Base-by-base conservation (phyloP, 2,113 vertebrate species). In the Pelecanoides urinatrix region DNA sequence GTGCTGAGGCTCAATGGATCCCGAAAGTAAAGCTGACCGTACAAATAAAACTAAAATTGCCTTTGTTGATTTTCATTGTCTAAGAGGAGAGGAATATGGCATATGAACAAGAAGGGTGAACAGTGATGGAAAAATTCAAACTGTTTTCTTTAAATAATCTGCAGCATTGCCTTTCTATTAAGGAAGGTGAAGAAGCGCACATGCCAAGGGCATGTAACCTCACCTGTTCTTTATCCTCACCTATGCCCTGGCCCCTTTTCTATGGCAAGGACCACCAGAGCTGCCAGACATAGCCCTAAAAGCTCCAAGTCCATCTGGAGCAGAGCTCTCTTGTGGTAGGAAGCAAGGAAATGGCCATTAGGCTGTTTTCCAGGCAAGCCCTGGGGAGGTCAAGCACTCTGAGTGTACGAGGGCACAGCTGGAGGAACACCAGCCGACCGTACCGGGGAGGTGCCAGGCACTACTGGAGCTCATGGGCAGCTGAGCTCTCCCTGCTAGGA, bases 11-110 rank as follows among this genome's bases (percentile, higher is more conserved):
- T 89, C 77, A 76, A 3, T 76, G n/a, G 62, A 90, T 82, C 62
- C 58, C 70, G 73, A 82, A 76, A 91, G 53, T 75, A 90, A 65
- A 92, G 72, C 61, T 75, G 49, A 38, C 70, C 79, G 29, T 58
- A 65, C 76, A 91, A 94, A 94, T 66, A 92, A 59, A 74, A 68
- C 16, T 53, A 70, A 79, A 96, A 90, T 70, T 75, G 38, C 23
- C 45, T 85, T 81, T 94, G 36, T 52, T 90, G 61, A 45, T 88
- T 29, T 94, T 88, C 47, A 9, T 55, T 74, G 32, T 63, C 63
- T 72, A 56, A 38, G 16, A 77, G 20, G 22, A 94, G 44, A 87
- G 38, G 18, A 80, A 67, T 56, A 63, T 36, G 30, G 9, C 27
- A 29, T 45, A 17, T 38, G 30, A 75, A 50, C 17, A 45, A 72